Conservation (phyloP, 2,797 vertebrate species). For the Pseudotriccus pelzelni region DNA sequence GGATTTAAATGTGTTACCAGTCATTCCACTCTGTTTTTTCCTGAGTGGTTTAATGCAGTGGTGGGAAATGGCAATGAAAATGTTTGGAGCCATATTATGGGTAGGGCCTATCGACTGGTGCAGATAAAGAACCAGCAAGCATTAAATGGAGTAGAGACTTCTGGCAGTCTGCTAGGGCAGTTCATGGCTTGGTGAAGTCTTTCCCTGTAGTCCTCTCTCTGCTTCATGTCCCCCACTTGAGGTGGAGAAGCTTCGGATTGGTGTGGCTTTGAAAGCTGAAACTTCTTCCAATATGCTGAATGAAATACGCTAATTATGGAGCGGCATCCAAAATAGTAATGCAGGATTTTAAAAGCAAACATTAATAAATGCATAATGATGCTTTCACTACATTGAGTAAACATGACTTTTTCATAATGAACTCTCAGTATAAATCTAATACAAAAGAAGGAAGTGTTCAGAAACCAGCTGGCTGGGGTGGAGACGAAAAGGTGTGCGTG, state of each 20-base stretch:
- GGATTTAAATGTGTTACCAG: not conserved
- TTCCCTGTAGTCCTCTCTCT: not conserved
- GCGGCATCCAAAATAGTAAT: not conserved
- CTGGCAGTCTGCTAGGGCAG: not conserved
- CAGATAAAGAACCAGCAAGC: not conserved
- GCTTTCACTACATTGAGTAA: not conserved
- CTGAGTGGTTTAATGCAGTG: not conserved
- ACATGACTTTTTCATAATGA: not conserved
- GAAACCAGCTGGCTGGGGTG: not conserved
- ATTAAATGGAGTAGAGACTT: not conserved
- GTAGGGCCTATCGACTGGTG: not conserved
- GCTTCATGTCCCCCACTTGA: accelerated
- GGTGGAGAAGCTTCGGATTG: not conserved
- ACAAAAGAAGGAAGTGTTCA: not conserved
- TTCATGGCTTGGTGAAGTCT: not conserved
- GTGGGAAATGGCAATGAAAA: not conserved
- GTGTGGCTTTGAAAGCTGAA: not conserved
- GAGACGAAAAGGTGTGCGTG: not conserved
- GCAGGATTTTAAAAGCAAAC: not conserved
- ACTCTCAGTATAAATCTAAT: not conserved
- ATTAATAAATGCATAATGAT: not conserved
- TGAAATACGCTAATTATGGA: not conserved
- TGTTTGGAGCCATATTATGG: not conserved
- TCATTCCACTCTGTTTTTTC: not conserved
- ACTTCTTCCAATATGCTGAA: not conserved